Base-by-base conservation (phyloP, 92 coral and sea anemone genomes). In the Epizoanthus ramosus region DNA sequence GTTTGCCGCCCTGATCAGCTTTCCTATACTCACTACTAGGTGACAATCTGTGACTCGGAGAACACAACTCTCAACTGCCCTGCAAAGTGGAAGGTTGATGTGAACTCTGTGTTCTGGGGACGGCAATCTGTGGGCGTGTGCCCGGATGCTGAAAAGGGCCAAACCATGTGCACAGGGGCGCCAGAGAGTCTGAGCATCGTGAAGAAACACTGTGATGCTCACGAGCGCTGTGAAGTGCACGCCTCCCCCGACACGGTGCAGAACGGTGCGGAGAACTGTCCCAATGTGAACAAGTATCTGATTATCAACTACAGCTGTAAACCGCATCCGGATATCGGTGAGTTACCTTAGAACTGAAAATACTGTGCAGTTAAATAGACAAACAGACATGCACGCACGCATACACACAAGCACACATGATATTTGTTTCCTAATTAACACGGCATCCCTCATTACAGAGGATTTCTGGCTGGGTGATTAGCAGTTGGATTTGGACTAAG, bases 111-210 rank as follows among this genome's bases (percentile, higher is more conserved):
- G 23, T 97, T 97, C 89, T 97, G 98, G 98, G 99, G 99, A 76
- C 86, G 99, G 45, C 99, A 97, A 79, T 90, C 98, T 23, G 90
- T 91, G 5, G 85, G 87, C 2, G 98, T 97, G 23, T 97, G 99
- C 68, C 99, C 99, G 84, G 82, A 77, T 61, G 91, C 98, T 75
- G 98, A 94, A 5, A 97, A 85, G 75, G 99, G 98, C 3, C 92
- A 91, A 76, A 88, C 99, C 84, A 97, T 93, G 97, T 97, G 99
- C 89, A 97, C 99, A 24, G 99, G 99, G 24, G 99, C 99, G 18
- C 90, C 97, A 3, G 99, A 97, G 88, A 97, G 99, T 73, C 94
- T 97, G 84, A 90, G 89, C 18, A 93, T 97, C 75, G 92, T 97
- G 57, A 97, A 89, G 86, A 94, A 94, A 85, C 90, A 94, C 86